These are phyloP conservation scores for Tetragnatha versicolor DNA, from an alignment of 1,140 invertebrate species.

Conservation along the genomic window DNA sequence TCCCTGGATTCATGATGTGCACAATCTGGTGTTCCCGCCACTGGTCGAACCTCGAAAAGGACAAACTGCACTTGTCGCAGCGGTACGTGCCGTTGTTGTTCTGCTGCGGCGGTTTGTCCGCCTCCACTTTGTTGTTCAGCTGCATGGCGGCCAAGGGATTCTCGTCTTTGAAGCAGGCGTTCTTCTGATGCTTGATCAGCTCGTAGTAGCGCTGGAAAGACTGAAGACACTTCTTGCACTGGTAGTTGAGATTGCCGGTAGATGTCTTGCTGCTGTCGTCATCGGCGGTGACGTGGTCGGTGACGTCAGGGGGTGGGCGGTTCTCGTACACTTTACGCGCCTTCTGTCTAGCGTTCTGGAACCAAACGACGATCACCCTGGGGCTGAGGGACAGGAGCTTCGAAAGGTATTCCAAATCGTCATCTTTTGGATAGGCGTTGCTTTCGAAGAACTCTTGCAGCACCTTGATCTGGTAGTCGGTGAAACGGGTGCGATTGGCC, in stretches of 20 bases:
- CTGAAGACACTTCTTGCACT: slow-evolving; percentile 97
- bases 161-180: slow-evolving; percentile 93
- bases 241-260: slow-evolving; percentile 94
- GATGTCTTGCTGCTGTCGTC: slow-evolving; percentile 71
- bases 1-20: slow-evolving; percentile 92
- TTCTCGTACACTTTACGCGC: slow-evolving; percentile 98
- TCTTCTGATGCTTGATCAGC: slow-evolving; percentile 97
- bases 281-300: slow-evolving; percentile 57
- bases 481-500: slow-evolving; percentile 98
- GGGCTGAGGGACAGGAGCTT: slow-evolving; percentile 93
- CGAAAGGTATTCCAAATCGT: slow-evolving; percentile 97
- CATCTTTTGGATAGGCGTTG: slow-evolving; percentile 99
- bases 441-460: slow-evolving; percentile 99
- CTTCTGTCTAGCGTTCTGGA: slow-evolving; percentile 95
- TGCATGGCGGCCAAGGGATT: slow-evolving; percentile 73
- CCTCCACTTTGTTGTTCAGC: slow-evolving; percentile 57
- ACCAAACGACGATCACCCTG: slow-evolving; percentile 97
- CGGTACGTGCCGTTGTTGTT: slow-evolving; percentile 60
- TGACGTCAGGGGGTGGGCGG: slow-evolving; percentile 86
- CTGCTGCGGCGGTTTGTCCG: slow-evolving; percentile 55
- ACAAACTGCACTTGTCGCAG: slow-evolving; percentile 93
- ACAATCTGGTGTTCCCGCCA: slow-evolving; percentile 95
- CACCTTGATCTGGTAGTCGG: slow-evolving; percentile 98
- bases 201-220: slow-evolving; percentile 99
- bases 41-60: slow-evolving; percentile 87